Evolutionary conservation across 2,113 vertebrate genomes (phyloP).

Genomic region (Anoura caudifer): DNA sequence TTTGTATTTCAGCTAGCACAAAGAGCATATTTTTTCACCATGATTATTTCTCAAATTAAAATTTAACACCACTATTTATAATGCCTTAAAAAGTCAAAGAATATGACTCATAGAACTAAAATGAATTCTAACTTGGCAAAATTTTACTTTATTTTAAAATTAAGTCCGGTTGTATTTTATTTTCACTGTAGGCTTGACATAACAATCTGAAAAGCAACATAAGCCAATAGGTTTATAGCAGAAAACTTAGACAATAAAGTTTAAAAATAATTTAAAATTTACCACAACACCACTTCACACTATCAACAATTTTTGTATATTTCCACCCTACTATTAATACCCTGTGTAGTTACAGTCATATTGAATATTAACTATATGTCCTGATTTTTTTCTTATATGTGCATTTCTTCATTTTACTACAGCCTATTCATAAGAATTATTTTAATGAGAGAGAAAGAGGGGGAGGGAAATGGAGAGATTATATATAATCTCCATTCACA

Average conservation of each 20-base stretch:
- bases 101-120: neutral
- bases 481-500: neutral
- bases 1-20: conserved; percentile 55
- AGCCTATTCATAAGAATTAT: neutral
- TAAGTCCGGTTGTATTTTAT: neutral
- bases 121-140: neutral
- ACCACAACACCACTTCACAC: neutral
- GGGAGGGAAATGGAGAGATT: too few species aligned
- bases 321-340: neutral
- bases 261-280: neutral
- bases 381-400: neutral
- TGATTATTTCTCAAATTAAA: conserved; percentile 49
- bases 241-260: neutral
- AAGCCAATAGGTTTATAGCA: neutral
- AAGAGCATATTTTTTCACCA: conserved; percentile 62
- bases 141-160: neutral
- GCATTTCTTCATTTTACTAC: neutral
- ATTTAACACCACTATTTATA: conserved; percentile 24
- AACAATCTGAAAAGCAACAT: neutral
- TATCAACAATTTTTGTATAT: neutral
- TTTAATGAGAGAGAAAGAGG: neutral
- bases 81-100: neutral
- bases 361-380: neutral
- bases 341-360: neutral
- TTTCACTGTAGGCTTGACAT: neutral